Evolutionary conservation across 2,797 vertebrate species (phyloP).

Genomic region (Telmatherina bonti): DNA sequence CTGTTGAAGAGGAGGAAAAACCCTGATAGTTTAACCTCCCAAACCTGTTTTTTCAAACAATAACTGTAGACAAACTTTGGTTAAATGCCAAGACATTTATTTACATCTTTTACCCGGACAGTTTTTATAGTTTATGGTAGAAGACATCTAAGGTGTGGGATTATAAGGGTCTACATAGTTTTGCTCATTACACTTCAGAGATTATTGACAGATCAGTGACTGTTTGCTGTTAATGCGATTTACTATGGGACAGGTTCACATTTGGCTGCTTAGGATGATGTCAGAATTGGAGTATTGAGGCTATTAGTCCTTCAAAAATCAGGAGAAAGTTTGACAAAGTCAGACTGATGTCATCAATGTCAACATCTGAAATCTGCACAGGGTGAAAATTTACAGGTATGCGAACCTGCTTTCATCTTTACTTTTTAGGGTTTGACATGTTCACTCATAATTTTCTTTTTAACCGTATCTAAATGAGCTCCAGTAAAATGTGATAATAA

Average conservation of each 20-base stretch:
- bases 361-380: conserved; percentile 26
- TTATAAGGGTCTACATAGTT: conserved; percentile 48
- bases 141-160: conserved; percentile 55
- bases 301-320: conserved; percentile 28
- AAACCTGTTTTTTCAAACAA: conserved; percentile 1
- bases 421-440: conserved; percentile 21
- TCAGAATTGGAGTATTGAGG: conserved; percentile 12
- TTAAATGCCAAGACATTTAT: conserved; percentile 76
- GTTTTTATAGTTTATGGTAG: conserved; percentile 49
- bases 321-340: conserved; percentile 24
- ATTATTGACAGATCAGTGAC: conserved; percentile 28
- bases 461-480: conserved; percentile 35
- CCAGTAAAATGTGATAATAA: conserved; percentile 40
- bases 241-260: conserved; percentile 8
- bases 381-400: neutral
- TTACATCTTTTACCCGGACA: conserved; percentile 69
- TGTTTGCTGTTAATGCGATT: conserved; percentile 35
- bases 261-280: conserved; percentile 27
- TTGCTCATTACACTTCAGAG: conserved; percentile 34
- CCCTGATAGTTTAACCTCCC: neutral
- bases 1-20: neutral
- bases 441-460: conserved; percentile 2
- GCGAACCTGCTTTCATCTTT: neutral
- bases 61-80: conserved; percentile 39
- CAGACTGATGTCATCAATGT: conserved; percentile 22